Evolutionary conservation across 2,888 invertebrate genomes (phyloP).

Genomic region (Melanchra persicariae): DNA sequence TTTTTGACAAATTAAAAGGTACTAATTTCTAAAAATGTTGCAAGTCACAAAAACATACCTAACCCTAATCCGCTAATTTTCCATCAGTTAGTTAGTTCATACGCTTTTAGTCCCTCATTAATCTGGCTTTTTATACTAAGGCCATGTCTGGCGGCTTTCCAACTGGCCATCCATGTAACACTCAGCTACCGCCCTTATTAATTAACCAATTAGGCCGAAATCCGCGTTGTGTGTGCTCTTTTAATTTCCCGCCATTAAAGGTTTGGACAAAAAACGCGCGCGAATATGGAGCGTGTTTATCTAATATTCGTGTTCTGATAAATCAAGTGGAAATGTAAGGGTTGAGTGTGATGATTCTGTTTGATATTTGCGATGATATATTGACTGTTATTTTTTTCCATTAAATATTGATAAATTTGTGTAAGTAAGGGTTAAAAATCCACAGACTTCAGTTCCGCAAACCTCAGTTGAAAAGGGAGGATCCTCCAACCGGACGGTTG

Average conservation of each 20-base stretch:
- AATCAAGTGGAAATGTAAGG: slow-evolving; percentile 68
- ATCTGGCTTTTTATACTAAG: slow-evolving; percentile 81
- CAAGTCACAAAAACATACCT: slow-evolving; percentile 46
- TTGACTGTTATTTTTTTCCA: background rate
- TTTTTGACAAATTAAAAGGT: slow-evolving; percentile 14
- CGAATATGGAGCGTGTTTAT: slow-evolving; percentile 74
- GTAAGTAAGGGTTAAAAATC: background rate
- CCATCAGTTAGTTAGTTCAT: slow-evolving; percentile 60
- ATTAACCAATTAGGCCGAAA: slow-evolving; percentile 88
- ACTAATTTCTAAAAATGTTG: slow-evolving; percentile 14
- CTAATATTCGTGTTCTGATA: slow-evolving; percentile 75
- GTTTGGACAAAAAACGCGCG: slow-evolving; percentile 77
- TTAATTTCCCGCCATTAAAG: slow-evolving; percentile 83
- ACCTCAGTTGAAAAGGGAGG: no score
- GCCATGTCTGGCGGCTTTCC: slow-evolving; percentile 82
- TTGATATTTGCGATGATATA: slow-evolving; percentile 12
- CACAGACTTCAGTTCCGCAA: no score
- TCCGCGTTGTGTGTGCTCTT: slow-evolving; percentile 82
- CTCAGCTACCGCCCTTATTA: slow-evolving; percentile 84
- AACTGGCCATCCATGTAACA: slow-evolving; percentile 82
- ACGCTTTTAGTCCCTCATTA: slow-evolving; percentile 70
- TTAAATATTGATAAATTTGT: background rate
- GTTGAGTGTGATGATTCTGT: slow-evolving; percentile 34
- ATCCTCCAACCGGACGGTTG: no score
- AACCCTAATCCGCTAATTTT: slow-evolving; percentile 57